phyloP scores from a whole-genome alignment of 2,113 vertebrate species.

The Orcinus orca region DNA sequence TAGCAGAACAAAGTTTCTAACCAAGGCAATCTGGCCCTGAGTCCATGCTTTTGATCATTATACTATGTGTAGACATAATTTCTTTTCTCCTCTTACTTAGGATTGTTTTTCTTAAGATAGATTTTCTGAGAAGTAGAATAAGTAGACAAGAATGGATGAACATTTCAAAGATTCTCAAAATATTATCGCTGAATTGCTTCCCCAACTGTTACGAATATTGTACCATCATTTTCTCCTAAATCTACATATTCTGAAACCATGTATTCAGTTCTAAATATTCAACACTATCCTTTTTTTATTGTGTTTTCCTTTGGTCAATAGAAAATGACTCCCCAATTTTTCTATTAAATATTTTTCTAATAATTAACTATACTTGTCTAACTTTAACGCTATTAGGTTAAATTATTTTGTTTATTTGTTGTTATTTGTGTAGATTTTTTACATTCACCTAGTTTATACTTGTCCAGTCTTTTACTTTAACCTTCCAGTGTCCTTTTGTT shows the following conservation, averaged over 20 bases:
- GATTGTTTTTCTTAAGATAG: not conserved
- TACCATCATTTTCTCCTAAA: not conserved
- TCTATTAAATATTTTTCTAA: not conserved
- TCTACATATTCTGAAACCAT: not conserved
- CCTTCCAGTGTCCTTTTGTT: not conserved
- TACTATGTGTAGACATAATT: not conserved
- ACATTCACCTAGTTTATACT: not conserved
- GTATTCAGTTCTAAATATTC: not conserved
- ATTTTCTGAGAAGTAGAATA: not conserved
- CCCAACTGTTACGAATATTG: not conserved
- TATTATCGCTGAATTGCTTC: not conserved
- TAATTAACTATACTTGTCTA: not conserved
- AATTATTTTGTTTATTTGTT: not conserved
- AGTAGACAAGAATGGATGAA: not conserved
- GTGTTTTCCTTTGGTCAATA: not conserved
- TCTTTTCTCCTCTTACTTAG: not conserved
- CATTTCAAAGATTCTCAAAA: not conserved
- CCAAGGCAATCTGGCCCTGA: too few relatives aligned
- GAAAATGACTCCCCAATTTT: not conserved
- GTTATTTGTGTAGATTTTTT: not conserved
- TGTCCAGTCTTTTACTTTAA: not conserved
- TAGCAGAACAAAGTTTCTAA: not conserved
- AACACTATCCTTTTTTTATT: not conserved
- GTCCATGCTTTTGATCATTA: not conserved
- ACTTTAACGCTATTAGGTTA: not conserved